Percentiles rank a stretch among this genome's conserved stretches.
Conservation (phyloP, 1,140 invertebrate genomes). For the Caenorhabditis remanei region DNA sequence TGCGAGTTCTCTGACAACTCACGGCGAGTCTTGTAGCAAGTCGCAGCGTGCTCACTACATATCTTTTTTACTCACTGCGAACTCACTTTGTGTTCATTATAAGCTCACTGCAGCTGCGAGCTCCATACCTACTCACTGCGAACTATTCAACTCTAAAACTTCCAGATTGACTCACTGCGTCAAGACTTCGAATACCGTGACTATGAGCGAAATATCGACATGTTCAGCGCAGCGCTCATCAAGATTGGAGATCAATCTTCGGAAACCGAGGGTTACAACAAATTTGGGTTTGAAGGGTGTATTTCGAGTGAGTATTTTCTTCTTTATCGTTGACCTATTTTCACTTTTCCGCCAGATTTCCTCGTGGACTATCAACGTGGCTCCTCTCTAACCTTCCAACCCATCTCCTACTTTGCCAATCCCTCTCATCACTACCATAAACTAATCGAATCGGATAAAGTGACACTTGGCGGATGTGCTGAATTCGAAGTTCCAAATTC, state of each 20-base stretch:
- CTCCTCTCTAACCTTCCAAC: constrained; percentile 12
- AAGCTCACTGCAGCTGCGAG: too few relatives aligned
- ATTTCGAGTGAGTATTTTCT: constrained; percentile 24
- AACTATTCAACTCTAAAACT: background rate
- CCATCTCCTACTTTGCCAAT: constrained; percentile 10
- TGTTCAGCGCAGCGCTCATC: background rate
- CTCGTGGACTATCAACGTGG: constrained; percentile 24
- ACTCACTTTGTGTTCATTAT: too few relatives aligned
- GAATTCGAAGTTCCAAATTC: constrained; percentile 19
- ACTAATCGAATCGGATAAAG: background rate
- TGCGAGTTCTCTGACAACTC: too few relatives aligned
- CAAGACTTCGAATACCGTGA: constrained; percentile 35
- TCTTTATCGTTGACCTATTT: too few relatives aligned
- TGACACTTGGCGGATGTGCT: background rate
- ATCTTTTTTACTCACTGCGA: too few relatives aligned
- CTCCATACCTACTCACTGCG: too few relatives aligned
- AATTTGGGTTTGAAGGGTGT: constrained; percentile 6
- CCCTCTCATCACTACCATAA: background rate
- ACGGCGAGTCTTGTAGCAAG: too few relatives aligned
- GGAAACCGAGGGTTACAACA: constrained; percentile 10
- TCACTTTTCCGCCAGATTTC: background rate
- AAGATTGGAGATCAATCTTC: constrained; percentile 27
- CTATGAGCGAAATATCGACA: constrained; percentile 5
- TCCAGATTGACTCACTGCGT: constrained; percentile 4
- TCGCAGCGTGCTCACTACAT: too few relatives aligned